Evolutionary conservation across 92 coral and sea anemone genomes (phyloP), one percentile per base, ranked within the genome.

Genomic region (Zoanthus sansibaricus): DNA sequence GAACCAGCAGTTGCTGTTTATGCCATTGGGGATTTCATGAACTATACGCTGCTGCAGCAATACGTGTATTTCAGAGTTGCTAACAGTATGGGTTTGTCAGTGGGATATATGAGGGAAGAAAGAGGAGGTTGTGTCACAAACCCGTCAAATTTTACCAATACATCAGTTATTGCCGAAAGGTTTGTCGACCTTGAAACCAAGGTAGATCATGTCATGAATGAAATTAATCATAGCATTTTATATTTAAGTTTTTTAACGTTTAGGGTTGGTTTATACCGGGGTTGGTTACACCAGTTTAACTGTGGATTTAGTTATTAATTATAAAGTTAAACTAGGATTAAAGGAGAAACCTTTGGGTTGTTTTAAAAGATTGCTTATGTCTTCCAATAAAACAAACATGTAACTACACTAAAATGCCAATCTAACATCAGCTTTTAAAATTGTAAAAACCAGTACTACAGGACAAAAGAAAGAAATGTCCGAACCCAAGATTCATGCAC

Each of bases 31-130:
- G 77, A 88, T 9, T 91, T 93, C 87, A 91, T 91, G 94, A 88
- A 68, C 51, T 33, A 80, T 3, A 92, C 96, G 1, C 20, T 93
- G 5, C 83, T 76, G 15, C 91, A 87, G 49, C 96, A 93, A 79
- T 88, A 85, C 59, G 62, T 90, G 12, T 91, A 93, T 83, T 62
- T 62, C 7, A 45, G 94, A 3, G 83, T 82, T 31, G 91, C 94
- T 64, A 82, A 88, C 10, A 87, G 75, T 9, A 78, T 67, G 31
- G 91, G 91, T 68, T 91, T 85, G 47, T 94, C 96, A n/a, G 91
- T 87, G 72, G 62, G 59, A 16, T 74, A 91, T 25, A 75, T 82
- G 61, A 62, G 76, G 52, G 59, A 75, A 69, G 76, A 82, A 3
- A 71, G 85, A 6, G 71, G 71, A n/a, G 31, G 71, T 6, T 66